phyloP scores from a whole-genome alignment of 2,888 invertebrate genomes.

The Drosophila ustulata region DNA sequence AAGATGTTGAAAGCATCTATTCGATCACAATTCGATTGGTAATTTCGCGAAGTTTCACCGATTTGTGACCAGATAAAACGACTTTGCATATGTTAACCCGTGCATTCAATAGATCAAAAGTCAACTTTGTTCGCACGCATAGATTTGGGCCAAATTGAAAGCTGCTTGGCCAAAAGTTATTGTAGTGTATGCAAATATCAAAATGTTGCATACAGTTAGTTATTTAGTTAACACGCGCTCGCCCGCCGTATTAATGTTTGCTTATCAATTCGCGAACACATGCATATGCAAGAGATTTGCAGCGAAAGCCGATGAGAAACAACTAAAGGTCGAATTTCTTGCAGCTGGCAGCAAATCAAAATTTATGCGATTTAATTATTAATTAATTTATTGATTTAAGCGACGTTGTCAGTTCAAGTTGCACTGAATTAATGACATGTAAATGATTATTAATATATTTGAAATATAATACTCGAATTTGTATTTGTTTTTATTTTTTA shows the following conservation, averaged over 20 bases:
- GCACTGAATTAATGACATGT: conserved; percentile 3
- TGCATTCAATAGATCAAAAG: conserved; percentile 31
- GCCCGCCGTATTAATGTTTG: conserved; percentile 1
- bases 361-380: conserved; percentile 1
- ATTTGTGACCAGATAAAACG: conserved; percentile 16
- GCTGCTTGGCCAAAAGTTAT: conserved; percentile 21
- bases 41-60: conserved; percentile 15
- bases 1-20: not conserved
- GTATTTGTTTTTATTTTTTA: conserved; percentile 36
- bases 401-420: not conserved
- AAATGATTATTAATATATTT: not conserved
- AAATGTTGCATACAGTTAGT: conserved; percentile 10
- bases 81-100: conserved; percentile 31
- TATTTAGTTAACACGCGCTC: conserved; percentile 3
- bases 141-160: conserved; percentile 22
- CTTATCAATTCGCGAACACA: conserved; percentile 9
- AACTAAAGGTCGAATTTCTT: not conserved
- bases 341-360: not conserved
- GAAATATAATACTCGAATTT: not conserved
- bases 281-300: conserved; percentile 24
- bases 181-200: conserved; percentile 28
- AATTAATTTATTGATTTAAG: not conserved
- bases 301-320: not conserved
- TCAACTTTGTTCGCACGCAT: conserved; percentile 25
- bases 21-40: conserved; percentile 1